Conservation (phyloP, 2,797 vertebrate genomes). For the Coranthus polyacanthus region DNA sequence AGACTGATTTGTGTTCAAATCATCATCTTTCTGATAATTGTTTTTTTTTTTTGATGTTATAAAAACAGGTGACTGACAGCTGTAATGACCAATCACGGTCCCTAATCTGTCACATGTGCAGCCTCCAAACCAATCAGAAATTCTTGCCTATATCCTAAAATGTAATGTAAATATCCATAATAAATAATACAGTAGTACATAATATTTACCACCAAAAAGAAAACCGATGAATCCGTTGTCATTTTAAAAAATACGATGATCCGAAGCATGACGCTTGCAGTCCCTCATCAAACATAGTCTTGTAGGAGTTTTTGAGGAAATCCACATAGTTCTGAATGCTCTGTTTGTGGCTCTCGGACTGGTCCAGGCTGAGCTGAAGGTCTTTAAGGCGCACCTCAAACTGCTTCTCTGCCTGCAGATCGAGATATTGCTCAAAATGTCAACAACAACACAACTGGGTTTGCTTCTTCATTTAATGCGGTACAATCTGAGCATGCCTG, state of each 20-base stretch:
- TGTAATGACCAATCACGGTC: too few relatives aligned
- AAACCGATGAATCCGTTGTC: constrained; percentile 20
- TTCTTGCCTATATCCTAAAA: background rate
- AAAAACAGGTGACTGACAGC: constrained; percentile 5
- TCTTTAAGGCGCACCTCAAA: constrained; percentile 88
- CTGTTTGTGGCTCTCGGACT: constrained; percentile 89
- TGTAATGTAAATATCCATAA: constrained; percentile 4
- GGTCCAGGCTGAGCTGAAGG: constrained; percentile 89
- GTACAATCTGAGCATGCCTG: background rate
- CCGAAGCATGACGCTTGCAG: constrained; percentile 57
- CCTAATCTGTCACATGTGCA: too few relatives aligned
- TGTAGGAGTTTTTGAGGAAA: constrained; percentile 91
- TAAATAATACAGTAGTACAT: constrained; percentile 17
- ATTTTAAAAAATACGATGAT: constrained; percentile 75
- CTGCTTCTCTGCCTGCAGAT: constrained; percentile 84
- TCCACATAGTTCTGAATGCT: constrained; percentile 91
- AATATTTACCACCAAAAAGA: background rate
- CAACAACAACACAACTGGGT: background rate
- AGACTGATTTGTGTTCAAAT: too few relatives aligned
- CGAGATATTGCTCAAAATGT: constrained; percentile 1
- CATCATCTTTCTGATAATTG: too few relatives aligned
- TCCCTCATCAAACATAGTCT: constrained; percentile 88
- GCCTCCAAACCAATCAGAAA: too few relatives aligned
- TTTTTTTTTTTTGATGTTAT: background rate
- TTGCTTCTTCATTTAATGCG: background rate